Evolutionary conservation across 2,888 invertebrate genomes (phyloP).

Genomic region (Ormyrus nitidulus): DNA sequence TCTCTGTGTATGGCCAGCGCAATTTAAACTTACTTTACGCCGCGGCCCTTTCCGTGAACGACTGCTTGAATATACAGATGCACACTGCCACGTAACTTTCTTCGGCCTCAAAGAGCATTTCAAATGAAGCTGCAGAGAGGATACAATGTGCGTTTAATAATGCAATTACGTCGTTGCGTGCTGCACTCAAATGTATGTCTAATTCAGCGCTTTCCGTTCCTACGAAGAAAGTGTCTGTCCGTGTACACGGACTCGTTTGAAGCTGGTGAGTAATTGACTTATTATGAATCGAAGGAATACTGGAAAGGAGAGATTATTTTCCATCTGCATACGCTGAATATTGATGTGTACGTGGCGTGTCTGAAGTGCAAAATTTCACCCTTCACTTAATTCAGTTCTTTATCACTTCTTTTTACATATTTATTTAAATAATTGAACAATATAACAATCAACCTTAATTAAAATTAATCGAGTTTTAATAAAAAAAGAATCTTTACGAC

Average conservation of each 20-base stretch:
- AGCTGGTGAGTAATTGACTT: too few relatives aligned
- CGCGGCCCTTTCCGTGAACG: slow-evolving; percentile 34
- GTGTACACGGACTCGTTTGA: not conserved
- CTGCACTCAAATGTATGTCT: slow-evolving; percentile 12
- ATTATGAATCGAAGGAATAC: too few relatives aligned
- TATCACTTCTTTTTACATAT: too few relatives aligned
- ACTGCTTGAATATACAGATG: slow-evolving; percentile 39
- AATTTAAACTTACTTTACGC: slow-evolving; percentile 47
- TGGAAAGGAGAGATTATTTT: too few relatives aligned
- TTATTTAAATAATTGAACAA: too few relatives aligned
- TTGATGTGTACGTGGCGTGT: too few relatives aligned
- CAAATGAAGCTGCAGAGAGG: slow-evolving; percentile 16
- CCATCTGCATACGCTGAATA: too few relatives aligned
- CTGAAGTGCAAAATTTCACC: too few relatives aligned
- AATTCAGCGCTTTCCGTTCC: not conserved
- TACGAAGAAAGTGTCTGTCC: not conserved
- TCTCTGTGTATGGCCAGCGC: slow-evolving; percentile 11
- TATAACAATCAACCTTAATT: too few relatives aligned
- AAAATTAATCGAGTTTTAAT: too few relatives aligned
- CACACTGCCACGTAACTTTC: slow-evolving; percentile 11
- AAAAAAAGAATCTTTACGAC: too few relatives aligned
- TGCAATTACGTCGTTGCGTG: slow-evolving; percentile 43
- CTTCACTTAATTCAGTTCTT: too few relatives aligned
- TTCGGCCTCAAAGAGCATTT: slow-evolving; percentile 11
- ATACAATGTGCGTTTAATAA: slow-evolving; percentile 48